Base-by-base conservation (phyloP, 1,140 invertebrate species). In the Phocides pigmalion region DNA sequence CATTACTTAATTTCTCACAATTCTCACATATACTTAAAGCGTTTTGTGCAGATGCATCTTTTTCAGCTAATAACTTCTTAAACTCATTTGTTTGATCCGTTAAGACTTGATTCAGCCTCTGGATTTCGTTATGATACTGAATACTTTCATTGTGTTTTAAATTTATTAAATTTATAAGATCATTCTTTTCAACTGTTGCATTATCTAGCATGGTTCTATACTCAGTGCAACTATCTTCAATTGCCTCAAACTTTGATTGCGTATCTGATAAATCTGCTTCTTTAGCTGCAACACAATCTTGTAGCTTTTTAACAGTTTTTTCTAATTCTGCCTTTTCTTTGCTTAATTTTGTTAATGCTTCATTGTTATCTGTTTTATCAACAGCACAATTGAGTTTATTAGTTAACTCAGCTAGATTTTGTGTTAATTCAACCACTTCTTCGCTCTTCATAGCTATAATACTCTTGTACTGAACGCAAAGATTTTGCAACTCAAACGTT, bases 131-230 rank as follows among this genome's bases (percentile, higher is more conserved):
- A 70, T 98, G 96, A 86, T 97, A 98, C 44, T 95, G 94, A 1
- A 97, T 76, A 76, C 94, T 97, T 86, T 98, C 97, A 58, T 95
- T 94, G 68, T 98, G 96, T 90, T 98, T 98, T 42, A 94, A 91
- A 68, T 95, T 95, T 0, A 97, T 87, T 4, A 95, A 92, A 51
- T 93, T 93, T 19, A 97, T 95, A n/a, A 97, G 89, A 84, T 97
- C 94, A 39, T 94, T 94, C 74, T 96, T 94, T 76, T 97, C 96
- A n/a, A 72, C 67, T 1, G 68, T 77, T 11, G 93, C 64, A 25
- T 83, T 92, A 74, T 84, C 88, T 37, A 92, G 64, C 64, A 81
- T 66, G 22, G 68, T 69, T 83, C 93, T 84, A 37, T 89, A 81
- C 62, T 84, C 81, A 5, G 39, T 42, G 14, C 66, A 78, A 65